Evolutionary conservation across 2,797 vertebrate species (phyloP).

Genomic region (Neosalanx taihuensis): DNA sequence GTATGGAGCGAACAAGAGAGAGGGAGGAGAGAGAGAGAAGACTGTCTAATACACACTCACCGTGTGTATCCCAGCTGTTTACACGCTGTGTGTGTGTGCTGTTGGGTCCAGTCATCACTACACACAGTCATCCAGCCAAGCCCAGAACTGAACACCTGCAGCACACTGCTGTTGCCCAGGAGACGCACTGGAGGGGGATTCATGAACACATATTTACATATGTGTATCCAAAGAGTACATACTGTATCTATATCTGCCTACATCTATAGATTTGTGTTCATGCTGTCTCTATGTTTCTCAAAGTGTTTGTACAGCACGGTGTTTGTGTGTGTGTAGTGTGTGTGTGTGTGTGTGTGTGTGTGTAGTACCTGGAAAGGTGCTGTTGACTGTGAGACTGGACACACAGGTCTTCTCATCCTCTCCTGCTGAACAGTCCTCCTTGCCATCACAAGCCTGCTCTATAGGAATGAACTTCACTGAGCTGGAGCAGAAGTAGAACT

Average conservation of each 20-base stretch:
- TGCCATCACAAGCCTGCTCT: conserved; percentile 77
- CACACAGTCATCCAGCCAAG: conserved; percentile 81
- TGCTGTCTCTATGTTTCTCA: too few species aligned
- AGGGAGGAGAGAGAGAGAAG: neutral
- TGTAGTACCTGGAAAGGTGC: conserved; percentile 69
- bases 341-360: neutral
- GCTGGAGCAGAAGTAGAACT: conserved; percentile 83
- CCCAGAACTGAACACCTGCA: conserved; percentile 75
- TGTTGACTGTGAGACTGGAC: conserved; percentile 49
- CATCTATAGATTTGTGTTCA: too few species aligned
- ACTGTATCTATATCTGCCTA: too few species aligned
- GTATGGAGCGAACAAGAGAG: neutral
- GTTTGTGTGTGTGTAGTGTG: too few species aligned
- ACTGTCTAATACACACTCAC: neutral
- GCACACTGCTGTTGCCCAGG: conserved; percentile 65
- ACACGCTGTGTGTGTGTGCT: conserved; percentile 77
- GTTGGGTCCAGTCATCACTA: conserved; percentile 71
- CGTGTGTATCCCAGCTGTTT: conserved; percentile 80
- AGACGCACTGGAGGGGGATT: conserved; percentile 75
- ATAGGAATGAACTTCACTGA: conserved; percentile 80
- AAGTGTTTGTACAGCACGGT: too few species aligned
- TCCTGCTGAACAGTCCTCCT: conserved; percentile 71
- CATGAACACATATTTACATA: neutral
- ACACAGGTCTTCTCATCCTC: conserved; percentile 85
- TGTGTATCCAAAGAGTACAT: neutral